phyloP scores from a whole-genome alignment of 2,797 vertebrate genomes.

The Peromyscus eremicus region DNA sequence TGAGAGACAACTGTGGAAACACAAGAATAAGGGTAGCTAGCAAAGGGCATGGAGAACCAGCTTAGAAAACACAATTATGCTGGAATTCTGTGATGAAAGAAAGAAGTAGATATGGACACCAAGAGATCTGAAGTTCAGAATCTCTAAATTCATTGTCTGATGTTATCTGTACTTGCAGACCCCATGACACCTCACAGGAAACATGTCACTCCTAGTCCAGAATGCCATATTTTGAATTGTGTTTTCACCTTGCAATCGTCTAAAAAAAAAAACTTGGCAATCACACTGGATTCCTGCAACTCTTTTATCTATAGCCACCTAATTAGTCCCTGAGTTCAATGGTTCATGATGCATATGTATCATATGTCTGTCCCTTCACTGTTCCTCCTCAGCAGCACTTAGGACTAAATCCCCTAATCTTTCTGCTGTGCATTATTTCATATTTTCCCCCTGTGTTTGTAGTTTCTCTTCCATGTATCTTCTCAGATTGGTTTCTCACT shows the following conservation, averaged over 20 bases:
- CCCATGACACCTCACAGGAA: not conserved
- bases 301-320: not conserved
- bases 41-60: not conserved
- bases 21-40: not conserved
- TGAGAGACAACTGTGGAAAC: conserved; percentile 50
- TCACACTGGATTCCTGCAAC: not conserved
- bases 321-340: not conserved
- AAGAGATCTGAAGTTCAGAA: not conserved
- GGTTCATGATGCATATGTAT: not conserved
- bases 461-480: not conserved
- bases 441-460: not conserved
- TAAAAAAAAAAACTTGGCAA: not conserved
- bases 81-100: not conserved
- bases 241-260: not conserved
- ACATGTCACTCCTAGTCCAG: not conserved
- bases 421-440: not conserved
- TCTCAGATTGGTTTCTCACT: not conserved
- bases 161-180: not conserved
- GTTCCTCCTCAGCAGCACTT: not conserved
- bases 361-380: not conserved
- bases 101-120: not conserved
- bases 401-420: not conserved
- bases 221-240: not conserved
- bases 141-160: not conserved
- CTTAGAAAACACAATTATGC: not conserved